Percentiles rank a stretch among this genome's conserved stretches.
phyloP scores from a whole-genome alignment of 2,113 vertebrate genomes.

The Neotoma lepida region DNA sequence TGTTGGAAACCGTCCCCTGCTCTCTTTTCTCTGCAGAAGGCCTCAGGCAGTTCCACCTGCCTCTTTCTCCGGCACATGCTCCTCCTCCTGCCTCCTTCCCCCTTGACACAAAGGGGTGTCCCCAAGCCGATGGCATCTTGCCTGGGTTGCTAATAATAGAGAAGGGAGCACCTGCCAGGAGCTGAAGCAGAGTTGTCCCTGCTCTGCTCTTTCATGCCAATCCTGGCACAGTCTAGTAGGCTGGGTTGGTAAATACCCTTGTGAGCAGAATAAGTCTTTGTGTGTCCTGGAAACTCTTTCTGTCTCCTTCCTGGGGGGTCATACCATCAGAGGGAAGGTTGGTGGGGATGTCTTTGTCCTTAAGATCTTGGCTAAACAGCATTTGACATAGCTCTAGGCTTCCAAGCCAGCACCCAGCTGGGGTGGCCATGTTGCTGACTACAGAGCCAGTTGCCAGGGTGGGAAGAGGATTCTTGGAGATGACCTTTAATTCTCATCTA shows the following conservation, averaged over 20 bases:
- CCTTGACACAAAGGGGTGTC: constrained; percentile 63
- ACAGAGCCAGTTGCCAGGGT: neutral
- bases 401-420: neutral
- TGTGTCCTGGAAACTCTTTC: constrained; percentile 69
- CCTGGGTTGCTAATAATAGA: constrained; percentile 70
- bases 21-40: constrained; percentile 1
- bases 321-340: constrained; percentile 2
- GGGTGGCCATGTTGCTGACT: neutral
- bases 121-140: constrained; percentile 49
- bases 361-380: neutral
- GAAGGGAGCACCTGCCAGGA: constrained; percentile 20
- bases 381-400: constrained; percentile 7
- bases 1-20: neutral
- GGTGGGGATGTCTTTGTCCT: constrained; percentile 57
- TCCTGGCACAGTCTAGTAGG: constrained; percentile 25
- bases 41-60: neutral
- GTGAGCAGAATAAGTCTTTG: constrained; percentile 72
- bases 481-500: neutral
- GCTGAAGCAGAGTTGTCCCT: constrained; percentile 48
- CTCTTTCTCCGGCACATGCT: neutral
- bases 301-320: neutral
- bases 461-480: neutral
- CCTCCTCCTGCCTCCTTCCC: constrained; percentile 56
- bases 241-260: constrained; percentile 72
- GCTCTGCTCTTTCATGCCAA: constrained; percentile 8